Evolutionary conservation across 2,797 vertebrate genomes (phyloP).

Genomic region (Danio tinwini): DNA sequence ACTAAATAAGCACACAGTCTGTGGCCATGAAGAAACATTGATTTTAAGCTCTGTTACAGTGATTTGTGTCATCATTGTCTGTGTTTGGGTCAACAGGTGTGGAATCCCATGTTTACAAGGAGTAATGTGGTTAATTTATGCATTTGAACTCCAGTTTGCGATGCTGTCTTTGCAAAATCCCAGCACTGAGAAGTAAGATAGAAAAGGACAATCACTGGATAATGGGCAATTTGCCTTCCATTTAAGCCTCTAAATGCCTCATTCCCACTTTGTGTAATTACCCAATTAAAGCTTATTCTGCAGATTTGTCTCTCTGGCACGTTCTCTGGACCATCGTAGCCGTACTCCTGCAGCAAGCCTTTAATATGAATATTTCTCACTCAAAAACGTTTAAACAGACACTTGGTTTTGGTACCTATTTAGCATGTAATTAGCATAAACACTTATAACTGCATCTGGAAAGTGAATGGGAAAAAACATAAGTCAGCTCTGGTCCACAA

Average conservation of each 20-base stretch:
- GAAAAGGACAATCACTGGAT: conserved; percentile 69
- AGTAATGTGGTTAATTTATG: conserved; percentile 72
- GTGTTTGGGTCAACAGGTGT: conserved; percentile 61
- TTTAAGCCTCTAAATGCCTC: conserved; percentile 71
- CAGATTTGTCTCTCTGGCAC: conserved; percentile 66
- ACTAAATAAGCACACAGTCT: not conserved
- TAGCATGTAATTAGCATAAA: conserved; percentile 46
- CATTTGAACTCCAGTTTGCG: conserved; percentile 55
- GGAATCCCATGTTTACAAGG: conserved; percentile 53
- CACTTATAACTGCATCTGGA: conserved; percentile 18
- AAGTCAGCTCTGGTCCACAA: not conserved
- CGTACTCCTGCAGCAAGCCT: conserved; percentile 16
- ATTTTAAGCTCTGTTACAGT: conserved; percentile 14
- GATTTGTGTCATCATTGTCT: conserved; percentile 37
- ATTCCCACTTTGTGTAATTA: conserved; percentile 72
- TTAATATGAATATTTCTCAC: conserved; percentile 31
- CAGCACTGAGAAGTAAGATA: conserved; percentile 72
- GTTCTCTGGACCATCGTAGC: conserved; percentile 25
- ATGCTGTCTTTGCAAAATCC: conserved; percentile 41
- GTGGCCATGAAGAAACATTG: conserved; percentile 16
- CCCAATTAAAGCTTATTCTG: conserved; percentile 71
- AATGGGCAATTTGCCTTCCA: conserved; percentile 73
- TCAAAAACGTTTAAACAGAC: conserved; percentile 23
- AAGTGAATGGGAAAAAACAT: not conserved
- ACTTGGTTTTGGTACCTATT: conserved; percentile 42